phyloP scores from a whole-genome alignment of 1,140 invertebrate species.

The Drosophila navojoa region DNA sequence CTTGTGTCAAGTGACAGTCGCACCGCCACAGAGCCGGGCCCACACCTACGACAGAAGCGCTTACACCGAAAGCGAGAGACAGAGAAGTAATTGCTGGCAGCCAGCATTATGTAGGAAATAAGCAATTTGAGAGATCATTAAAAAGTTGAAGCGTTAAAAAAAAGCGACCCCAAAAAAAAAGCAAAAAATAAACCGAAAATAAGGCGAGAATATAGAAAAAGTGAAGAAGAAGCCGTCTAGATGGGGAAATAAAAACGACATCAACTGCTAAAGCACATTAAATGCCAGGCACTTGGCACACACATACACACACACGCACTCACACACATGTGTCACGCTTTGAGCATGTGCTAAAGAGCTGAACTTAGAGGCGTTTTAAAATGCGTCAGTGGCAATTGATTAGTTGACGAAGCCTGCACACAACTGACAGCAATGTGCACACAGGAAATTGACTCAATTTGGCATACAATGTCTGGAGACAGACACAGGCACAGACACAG shows the following conservation, averaged over 20 bases:
- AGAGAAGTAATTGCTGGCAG: slow-evolving; percentile 70
- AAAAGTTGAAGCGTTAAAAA: slow-evolving; percentile 74
- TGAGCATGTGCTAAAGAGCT: slow-evolving; percentile 16
- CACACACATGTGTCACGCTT: background rate
- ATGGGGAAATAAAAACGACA: slow-evolving; percentile 74
- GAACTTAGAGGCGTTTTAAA: slow-evolving; percentile 28
- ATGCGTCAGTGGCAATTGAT: slow-evolving; percentile 52
- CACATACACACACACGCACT: slow-evolving; percentile 1
- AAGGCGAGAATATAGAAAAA: slow-evolving; percentile 9
- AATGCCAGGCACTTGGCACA: slow-evolving; percentile 48
- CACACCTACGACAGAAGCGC: slow-evolving; percentile 21
- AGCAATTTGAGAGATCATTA: slow-evolving; percentile 83
- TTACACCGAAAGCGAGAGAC: slow-evolving; percentile 21
- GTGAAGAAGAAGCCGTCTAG: slow-evolving; percentile 22
- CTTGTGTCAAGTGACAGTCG: slow-evolving; percentile 49
- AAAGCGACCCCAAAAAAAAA: slow-evolving; percentile 31
- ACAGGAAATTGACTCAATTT: slow-evolving; percentile 78
- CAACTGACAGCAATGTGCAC: slow-evolving; percentile 55
- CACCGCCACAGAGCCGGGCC: slow-evolving; percentile 24
- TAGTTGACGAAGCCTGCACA: slow-evolving; percentile 43
- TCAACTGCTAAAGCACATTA: slow-evolving; percentile 70
- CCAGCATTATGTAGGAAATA: slow-evolving; percentile 78
- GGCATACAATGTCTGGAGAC: slow-evolving; percentile 61
- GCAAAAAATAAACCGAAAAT: slow-evolving; percentile 1
- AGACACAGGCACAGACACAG: background rate